Conservation (phyloP, 2,797 vertebrate genomes). For the Xenentodon cancila region DNA sequence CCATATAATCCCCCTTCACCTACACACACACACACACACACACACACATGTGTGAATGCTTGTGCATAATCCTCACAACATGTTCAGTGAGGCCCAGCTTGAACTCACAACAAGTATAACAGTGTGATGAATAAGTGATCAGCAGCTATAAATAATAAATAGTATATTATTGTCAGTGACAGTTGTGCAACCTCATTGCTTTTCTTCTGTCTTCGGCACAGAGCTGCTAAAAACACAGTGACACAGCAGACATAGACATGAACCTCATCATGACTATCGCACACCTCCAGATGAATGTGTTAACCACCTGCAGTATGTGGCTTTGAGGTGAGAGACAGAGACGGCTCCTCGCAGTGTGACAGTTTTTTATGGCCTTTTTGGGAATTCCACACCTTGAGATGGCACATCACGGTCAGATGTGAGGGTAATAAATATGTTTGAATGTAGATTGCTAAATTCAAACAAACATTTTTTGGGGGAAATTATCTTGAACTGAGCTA, state of each 20-base stretch:
- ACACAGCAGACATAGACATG: neutral
- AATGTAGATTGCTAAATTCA: too few relatives aligned
- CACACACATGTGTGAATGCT: constrained; percentile 34
- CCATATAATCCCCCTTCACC: constrained; percentile 27
- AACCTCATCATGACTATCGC: constrained; percentile 3
- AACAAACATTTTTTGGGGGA: too few relatives aligned
- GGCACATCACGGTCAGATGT: neutral
- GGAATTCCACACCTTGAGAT: constrained; percentile 16
- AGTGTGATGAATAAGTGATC: constrained; percentile 71
- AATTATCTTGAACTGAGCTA: too few relatives aligned
- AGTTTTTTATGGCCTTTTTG: constrained; percentile 46
- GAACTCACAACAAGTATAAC: constrained; percentile 40
- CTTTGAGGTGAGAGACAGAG: constrained; percentile 54
- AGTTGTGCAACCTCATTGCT: constrained; percentile 42
- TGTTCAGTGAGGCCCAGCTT: constrained; percentile 10
- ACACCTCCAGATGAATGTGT: constrained; percentile 38
- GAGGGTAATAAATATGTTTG: too few relatives aligned
- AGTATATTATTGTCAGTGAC: constrained; percentile 49
- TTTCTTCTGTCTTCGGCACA: constrained; percentile 25
- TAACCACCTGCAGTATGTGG: constrained; percentile 45
- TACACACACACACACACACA: constrained; percentile 16
- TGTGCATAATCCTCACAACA: constrained; percentile 49
- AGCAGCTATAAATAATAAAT: constrained; percentile 75
- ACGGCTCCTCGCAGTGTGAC: constrained; percentile 30
- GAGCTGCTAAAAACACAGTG: constrained; percentile 3